Conservation (phyloP, 2,113 vertebrate species). For the Riparia riparia region DNA sequence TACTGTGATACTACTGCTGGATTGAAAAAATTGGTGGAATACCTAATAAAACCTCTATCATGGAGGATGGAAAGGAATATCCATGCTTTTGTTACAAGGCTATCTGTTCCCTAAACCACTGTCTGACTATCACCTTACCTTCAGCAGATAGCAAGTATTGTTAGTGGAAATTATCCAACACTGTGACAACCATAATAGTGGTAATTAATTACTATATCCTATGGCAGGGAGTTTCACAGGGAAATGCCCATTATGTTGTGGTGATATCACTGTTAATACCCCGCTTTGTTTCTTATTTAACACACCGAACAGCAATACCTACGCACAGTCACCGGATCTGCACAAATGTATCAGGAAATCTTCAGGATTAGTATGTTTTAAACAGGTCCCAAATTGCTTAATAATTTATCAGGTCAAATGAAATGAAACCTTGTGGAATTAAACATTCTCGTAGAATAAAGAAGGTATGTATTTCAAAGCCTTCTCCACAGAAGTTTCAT, state of each 20-base stretch:
- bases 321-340: background rate
- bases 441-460: background rate
- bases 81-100: background rate
- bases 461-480: background rate
- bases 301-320: background rate
- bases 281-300: background rate
- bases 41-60: background rate
- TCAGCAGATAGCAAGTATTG: background rate
- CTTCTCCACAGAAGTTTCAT: background rate
- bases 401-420: background rate
- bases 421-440: background rate
- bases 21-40: background rate
- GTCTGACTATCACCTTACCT: background rate
- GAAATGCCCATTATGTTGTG: background rate
- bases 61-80: background rate
- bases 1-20: background rate
- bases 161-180: background rate
- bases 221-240: background rate
- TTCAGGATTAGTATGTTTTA: background rate
- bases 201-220: background rate
- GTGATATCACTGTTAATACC: background rate
- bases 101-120: background rate
- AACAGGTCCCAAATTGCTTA: background rate
- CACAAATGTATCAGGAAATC: background rate
- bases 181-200: background rate